phyloP scores from a whole-genome alignment of 2,888 invertebrate genomes.

The Pheosia tremula region DNA sequence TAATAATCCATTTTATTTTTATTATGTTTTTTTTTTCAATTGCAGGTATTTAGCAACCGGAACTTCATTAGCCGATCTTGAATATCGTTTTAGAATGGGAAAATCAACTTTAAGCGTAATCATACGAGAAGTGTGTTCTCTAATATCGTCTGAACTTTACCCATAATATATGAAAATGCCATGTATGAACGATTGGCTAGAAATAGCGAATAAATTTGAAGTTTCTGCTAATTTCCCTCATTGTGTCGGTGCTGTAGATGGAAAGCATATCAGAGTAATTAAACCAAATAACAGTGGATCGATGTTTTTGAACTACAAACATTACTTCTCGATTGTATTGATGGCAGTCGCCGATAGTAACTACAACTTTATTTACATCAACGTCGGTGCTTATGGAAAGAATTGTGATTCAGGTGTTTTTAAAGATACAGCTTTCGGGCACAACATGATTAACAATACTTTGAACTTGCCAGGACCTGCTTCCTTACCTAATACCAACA shows the following conservation, averaged over 20 bases:
- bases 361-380: conserved; percentile 13
- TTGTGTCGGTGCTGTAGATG: conserved; percentile 12
- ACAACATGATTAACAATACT: conserved; percentile 6
- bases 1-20: background rate
- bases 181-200: conserved; percentile 4
- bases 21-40: background rate
- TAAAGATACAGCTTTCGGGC: conserved; percentile 13
- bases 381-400: conserved; percentile 25
- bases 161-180: conserved; percentile 11
- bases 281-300: conserved; percentile 15
- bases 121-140: conserved; percentile 8
- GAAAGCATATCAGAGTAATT: conserved; percentile 15
- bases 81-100: conserved; percentile 14
- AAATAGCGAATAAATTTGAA: conserved; percentile 10
- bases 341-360: conserved; percentile 14
- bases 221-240: conserved; percentile 11
- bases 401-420: conserved; percentile 21
- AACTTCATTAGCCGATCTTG: conserved; percentile 7
- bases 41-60: conserved; percentile 10
- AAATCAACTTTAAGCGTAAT: conserved; percentile 13
- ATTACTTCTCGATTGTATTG: conserved; percentile 18
- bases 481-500: conserved; percentile 7
- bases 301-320: conserved; percentile 18
- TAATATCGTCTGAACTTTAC: conserved; percentile 9
- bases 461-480: conserved; percentile 14